Base-by-base conservation (phyloP, 2,113 vertebrate species). In the Oostethus manadensis region DNA sequence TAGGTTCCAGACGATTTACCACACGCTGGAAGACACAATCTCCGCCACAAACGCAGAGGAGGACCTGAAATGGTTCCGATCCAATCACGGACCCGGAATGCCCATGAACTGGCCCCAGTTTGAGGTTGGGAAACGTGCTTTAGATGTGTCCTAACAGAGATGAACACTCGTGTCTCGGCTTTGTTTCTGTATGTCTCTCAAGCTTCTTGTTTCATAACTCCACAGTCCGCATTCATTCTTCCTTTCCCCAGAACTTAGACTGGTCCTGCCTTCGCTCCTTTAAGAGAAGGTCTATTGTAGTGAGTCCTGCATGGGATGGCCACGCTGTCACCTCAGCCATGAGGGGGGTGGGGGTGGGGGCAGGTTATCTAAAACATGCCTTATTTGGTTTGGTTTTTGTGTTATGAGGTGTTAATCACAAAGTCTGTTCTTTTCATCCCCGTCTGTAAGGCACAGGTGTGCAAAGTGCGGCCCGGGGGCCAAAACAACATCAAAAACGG, bases 101-200 rank as follows among this genome's bases (percentile, higher is more conserved):
- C 89, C 94, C 18, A 98, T 98, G 97, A 97, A 93, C 83, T 99
- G 97, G 96, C 96, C 97, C 1, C 93, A 97, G 81, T 98, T 98
- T 85, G 97, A 99, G 94, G 97, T 98, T 42, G 38, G 38, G 14
- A 42, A 42, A 42, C 38, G 6, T 42, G 13, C 38, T 14, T 14
- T 3, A 14, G 38, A 42, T 42, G 38, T 40, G 2, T 42, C 38
- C 13, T 1, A 42, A 14, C 38, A 42, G 38, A 42, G 13, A 42
- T 14, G 10, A 42, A 14, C 38, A 42, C 11, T 42, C 14, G 38
- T 42, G 3, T 14, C 38, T 42, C 38, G 14, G 13, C 38, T 42
- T 14, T 14, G 38, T 42, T 13, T 42, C 10, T 13, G 38, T 14
- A n/a, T n/a, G n/a, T n/a, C n/a, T 13, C 38, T 11, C 38, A 42